Evolutionary conservation across 2,888 invertebrate species (phyloP), one percentile per base, ranked within the genome.

Genomic region (Anthophora plumipes): DNA sequence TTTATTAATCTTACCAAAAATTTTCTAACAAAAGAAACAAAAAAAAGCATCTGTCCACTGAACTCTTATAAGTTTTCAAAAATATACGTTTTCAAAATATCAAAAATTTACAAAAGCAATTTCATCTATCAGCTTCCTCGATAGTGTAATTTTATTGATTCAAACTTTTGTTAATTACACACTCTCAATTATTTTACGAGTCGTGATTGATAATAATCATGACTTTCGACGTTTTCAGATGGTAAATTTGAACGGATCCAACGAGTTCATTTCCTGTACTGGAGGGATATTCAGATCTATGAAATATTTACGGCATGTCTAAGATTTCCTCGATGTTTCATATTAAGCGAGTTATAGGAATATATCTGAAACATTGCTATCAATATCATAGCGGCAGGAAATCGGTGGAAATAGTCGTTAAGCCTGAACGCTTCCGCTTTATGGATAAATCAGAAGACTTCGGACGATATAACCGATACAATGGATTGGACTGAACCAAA

Each of bases 271-370:
- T 48, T 6, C n/a, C 25, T 41, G 14, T 22, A 17, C 11, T 41
- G 0, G 8, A 54, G n/a, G 22, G 20, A 64, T 39, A 52, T 37
- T 25, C 50, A 41, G 43, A 6, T 52, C 25, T n/a, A 31, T 67
- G 17, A 68, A 68, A 74, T 22, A 74, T 74, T 74, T 68, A 67
- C 12, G 37, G 17, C 59, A 68, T 60, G 74, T 52, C 48, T 43
- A 68, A 59, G 50, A 68, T 52, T 74, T 43, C 52, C 60, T 60
- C 60, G 50, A 60, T 60, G 74, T 60, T 39, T 74, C 74, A 31
- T 52, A 68, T 74, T 74, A 68, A 74, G 43, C 60, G 31, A 59
- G 59, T 74, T 74, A 74, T 41, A 60, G 68, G 60, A 48, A 66
- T 57, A 48, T 67, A 73, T 48, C 68, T 25, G 74, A 74, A 74